Conservation (phyloP, 1,140 invertebrate species). For the Drosophila suzukii region DNA sequence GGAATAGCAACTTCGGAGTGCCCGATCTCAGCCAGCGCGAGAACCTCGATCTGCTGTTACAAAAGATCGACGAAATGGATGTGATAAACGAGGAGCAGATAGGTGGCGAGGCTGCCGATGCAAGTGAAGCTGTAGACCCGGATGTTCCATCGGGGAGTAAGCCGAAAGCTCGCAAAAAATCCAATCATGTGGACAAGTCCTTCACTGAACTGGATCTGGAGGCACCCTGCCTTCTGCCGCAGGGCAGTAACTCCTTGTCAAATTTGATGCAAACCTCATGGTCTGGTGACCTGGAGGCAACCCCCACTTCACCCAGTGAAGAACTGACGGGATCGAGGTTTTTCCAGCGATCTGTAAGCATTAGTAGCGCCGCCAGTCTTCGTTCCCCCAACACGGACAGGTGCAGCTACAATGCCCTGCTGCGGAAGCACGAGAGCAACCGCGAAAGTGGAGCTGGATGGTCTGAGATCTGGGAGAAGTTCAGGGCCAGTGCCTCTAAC, state of each 20-base stretch:
- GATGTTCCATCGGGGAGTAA: conserved; percentile 8
- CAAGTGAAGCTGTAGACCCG: background rate
- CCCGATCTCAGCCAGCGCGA: conserved; percentile 67
- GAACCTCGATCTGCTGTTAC: conserved; percentile 71
- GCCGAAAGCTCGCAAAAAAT: conserved; percentile 33
- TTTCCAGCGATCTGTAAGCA: conserved; percentile 72
- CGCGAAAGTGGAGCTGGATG: conserved; percentile 68
- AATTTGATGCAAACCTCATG: conserved; percentile 82
- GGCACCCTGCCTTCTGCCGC: conserved; percentile 27
- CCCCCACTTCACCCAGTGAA: conserved; percentile 34
- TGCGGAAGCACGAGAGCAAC: conserved; percentile 85
- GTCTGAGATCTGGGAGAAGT: conserved; percentile 75
- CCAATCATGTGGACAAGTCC: conserved; percentile 39
- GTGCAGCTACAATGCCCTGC: conserved; percentile 76
- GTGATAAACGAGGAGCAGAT: conserved; percentile 65
- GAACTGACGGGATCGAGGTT: conserved; percentile 28
- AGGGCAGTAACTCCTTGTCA: conserved; percentile 72
- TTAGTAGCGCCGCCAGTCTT: conserved; percentile 57
- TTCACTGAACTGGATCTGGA: conserved; percentile 39
- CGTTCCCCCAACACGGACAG: conserved; percentile 63
- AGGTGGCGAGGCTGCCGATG: background rate
- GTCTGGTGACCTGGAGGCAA: conserved; percentile 58
- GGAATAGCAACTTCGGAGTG: conserved; percentile 54
- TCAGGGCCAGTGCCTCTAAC: conserved; percentile 59
- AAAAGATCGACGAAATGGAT: conserved; percentile 80